Conservation (phyloP, 2,888 invertebrate species). For the Drosophila crucigera region DNA sequence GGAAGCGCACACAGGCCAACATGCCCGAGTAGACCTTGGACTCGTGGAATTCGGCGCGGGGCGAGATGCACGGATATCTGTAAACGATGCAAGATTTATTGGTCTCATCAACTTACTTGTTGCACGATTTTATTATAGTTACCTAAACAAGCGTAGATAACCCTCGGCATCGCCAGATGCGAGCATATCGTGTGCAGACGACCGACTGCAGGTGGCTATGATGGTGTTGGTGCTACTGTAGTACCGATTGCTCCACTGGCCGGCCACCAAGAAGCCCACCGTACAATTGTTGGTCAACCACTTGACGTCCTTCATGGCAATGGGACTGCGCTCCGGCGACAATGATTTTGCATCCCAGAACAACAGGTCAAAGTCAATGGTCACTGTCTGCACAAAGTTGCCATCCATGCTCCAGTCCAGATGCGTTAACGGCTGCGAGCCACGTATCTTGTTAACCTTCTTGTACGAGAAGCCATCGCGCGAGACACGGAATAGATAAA, state of each 20-base stretch:
- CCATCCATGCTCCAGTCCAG: constrained; percentile 97
- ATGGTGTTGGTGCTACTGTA: constrained; percentile 94
- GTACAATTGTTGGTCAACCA: constrained; percentile 95
- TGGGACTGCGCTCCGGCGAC: constrained; percentile 94
- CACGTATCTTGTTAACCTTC: constrained; percentile 94
- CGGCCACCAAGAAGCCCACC: constrained; percentile 94
- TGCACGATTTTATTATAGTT: constrained; percentile 27
- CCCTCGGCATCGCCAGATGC: constrained; percentile 96
- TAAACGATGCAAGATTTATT: background rate
- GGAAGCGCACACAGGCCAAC: constrained; percentile 92
- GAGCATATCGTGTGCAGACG: constrained; percentile 93
- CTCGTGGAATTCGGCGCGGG: constrained; percentile 95
- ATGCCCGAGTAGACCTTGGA: constrained; percentile 94
- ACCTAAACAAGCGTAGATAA: constrained; percentile 93
- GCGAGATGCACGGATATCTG: constrained; percentile 94
- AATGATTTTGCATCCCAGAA: constrained; percentile 97
- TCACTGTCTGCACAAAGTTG: constrained; percentile 94
- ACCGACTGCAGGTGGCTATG: constrained; percentile 92
- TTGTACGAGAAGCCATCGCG: constrained; percentile 96
- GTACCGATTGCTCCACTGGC: constrained; percentile 96
- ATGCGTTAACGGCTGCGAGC: constrained; percentile 93
- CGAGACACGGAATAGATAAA: constrained; percentile 93
- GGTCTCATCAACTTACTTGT: background rate
- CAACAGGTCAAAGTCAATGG: constrained; percentile 94
- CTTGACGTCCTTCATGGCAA: constrained; percentile 95